phyloP scores from a whole-genome alignment of 1,140 invertebrate species.

The Hycleus cichorii region DNA sequence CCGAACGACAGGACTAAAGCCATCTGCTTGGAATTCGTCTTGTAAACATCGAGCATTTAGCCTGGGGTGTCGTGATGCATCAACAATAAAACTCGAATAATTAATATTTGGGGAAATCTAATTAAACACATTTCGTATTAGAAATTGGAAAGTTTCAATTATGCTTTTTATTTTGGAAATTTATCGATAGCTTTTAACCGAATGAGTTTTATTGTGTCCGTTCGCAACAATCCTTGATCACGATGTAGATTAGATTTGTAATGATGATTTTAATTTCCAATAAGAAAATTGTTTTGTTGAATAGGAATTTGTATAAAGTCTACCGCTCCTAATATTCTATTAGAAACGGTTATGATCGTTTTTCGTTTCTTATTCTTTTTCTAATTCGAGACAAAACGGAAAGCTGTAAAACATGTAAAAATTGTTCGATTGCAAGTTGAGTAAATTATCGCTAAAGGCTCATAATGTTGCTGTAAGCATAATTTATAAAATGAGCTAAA shows the following conservation, averaged over 20 bases:
- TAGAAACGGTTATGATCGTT: not conserved
- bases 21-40: no score
- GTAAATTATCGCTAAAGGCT: not conserved
- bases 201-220: no score
- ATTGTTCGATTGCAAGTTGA: not conserved
- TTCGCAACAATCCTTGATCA: conserved; percentile 1
- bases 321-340: not conserved
- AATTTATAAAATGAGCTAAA: no score
- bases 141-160: no score
- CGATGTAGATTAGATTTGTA: conserved; percentile 14
- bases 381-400: not conserved
- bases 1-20: no score
- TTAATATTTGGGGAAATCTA: no score
- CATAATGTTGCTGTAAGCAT: not conserved
- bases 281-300: not conserved
- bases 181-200: no score
- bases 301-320: not conserved
- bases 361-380: not conserved
- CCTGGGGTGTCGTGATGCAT: no score
- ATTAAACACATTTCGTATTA: no score
- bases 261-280: conserved; percentile 13
- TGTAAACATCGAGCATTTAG: no score
- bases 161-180: no score
- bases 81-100: no score
- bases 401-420: not conserved